These are phyloP conservation scores for Alexandromys fortis DNA, from an alignment of 2,113 vertebrate species.

Conservation along the genomic window DNA sequence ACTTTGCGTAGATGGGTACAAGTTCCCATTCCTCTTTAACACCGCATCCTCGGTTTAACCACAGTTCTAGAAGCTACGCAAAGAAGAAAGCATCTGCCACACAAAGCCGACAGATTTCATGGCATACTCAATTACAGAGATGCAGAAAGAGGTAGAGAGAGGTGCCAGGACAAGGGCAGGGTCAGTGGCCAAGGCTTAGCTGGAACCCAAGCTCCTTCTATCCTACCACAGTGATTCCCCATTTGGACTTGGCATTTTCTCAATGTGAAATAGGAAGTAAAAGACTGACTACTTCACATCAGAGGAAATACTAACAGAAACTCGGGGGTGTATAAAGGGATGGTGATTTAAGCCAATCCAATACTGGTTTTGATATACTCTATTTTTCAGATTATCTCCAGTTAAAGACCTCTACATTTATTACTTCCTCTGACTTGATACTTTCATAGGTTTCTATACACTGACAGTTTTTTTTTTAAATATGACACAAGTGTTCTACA, in stretches of 20 bases:
- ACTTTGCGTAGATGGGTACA: not conserved
- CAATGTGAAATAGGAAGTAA: not conserved
- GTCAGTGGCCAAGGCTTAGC: not conserved
- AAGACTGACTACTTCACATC: conserved; percentile 26
- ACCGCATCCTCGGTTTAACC: not conserved
- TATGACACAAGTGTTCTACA: not conserved
- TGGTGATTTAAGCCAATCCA: conserved; percentile 15
- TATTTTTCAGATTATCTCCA: conserved; percentile 52
- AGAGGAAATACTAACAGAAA: conserved; percentile 29
- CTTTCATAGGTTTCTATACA: conserved; percentile 32
- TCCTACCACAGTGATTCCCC: not conserved
- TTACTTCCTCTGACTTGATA: not conserved
- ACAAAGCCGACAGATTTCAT: not conserved
- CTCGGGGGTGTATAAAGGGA: not conserved
- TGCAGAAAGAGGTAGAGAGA: not conserved
- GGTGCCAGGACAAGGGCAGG: not conserved
- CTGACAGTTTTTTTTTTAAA: not conserved
- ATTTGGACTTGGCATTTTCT: conserved; percentile 6
- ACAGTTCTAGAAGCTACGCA: conserved; percentile 24
- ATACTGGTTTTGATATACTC: conserved; percentile 23
- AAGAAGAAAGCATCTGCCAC: not conserved
- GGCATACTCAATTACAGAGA: not conserved
- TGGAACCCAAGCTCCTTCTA: not conserved
- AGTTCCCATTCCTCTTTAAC: conserved; percentile 4
- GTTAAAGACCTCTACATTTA: not conserved